Conservation (phyloP, 1,140 invertebrate species). For the Neoseiulus cucumeris region DNA sequence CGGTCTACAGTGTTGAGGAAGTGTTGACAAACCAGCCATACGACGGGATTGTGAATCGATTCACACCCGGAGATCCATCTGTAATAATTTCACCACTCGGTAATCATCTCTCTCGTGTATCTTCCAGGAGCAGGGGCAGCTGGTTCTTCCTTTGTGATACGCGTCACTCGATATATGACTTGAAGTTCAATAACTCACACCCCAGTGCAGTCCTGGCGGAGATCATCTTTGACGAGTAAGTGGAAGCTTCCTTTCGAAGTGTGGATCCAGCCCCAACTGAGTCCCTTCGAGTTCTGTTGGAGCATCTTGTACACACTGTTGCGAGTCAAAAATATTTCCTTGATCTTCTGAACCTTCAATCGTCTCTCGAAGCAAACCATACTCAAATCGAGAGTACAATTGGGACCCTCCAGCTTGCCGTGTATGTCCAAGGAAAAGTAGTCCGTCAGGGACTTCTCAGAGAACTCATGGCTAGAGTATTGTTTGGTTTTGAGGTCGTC, state of each 20-base stretch:
- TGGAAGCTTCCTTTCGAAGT: constrained; percentile 2
- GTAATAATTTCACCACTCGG: background rate
- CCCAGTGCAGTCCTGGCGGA: background rate
- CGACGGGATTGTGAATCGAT: background rate
- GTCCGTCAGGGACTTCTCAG: background rate
- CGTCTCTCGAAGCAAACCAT: background rate
- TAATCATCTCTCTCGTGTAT: too few species aligned
- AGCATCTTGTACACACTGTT: background rate
- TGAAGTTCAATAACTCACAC: background rate
- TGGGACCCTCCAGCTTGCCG: background rate
- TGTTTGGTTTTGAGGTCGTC: constrained; percentile 2
- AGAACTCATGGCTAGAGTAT: background rate
- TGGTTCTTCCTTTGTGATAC: too few species aligned
- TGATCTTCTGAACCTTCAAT: background rate
- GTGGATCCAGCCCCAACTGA: background rate
- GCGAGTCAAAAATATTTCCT: background rate
- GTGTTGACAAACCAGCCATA: background rate
- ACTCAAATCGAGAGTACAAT: background rate
- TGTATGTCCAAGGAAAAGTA: constrained; percentile 1
- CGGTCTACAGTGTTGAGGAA: background rate
- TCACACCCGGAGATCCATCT: background rate
- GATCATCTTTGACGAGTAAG: background rate
- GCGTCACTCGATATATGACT: too few species aligned
- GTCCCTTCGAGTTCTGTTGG: background rate
- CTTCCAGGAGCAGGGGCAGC: too few species aligned